Conservation (phyloP, 2,113 vertebrate genomes). For the Miniopterus natalensis region DNA sequence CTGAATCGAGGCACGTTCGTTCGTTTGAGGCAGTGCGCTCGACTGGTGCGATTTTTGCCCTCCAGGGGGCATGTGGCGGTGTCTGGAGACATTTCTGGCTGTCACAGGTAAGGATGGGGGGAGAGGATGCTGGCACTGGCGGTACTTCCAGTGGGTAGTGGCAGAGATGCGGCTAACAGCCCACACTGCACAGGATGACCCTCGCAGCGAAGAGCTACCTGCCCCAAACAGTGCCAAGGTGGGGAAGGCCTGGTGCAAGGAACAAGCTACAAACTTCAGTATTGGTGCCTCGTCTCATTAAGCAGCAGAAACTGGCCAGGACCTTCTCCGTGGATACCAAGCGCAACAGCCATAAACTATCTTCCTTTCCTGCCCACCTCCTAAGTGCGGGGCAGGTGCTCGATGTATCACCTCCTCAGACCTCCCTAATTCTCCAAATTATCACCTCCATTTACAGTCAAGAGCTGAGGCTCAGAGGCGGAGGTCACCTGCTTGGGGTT, state of each 20-base stretch:
- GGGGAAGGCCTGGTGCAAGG: rapidly evolving
- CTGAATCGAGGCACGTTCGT: rapidly evolving
- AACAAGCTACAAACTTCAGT: background rate
- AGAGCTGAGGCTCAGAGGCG: background rate
- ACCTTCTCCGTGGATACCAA: background rate
- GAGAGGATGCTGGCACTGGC: background rate
- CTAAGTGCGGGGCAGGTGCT: background rate
- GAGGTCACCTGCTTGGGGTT: background rate
- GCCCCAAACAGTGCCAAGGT: background rate
- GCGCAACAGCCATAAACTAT: background rate
- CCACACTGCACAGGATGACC: too few species aligned
- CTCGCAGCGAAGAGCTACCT: background rate
- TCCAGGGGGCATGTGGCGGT: background rate
- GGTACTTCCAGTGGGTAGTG: background rate
- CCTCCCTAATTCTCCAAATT: background rate
- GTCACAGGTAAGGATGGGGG: background rate
- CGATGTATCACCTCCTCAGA: rapidly evolving
- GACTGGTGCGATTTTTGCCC: rapidly evolving
- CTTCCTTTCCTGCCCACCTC: background rate
- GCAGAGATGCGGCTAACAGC: background rate
- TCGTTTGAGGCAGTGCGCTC: background rate
- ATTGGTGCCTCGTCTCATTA: background rate
- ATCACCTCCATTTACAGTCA: background rate
- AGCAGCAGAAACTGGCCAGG: too few species aligned
- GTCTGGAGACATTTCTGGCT: background rate